Evolutionary conservation across 2,113 vertebrate genomes (phyloP).

Genomic region (Isichthys henryi): DNA sequence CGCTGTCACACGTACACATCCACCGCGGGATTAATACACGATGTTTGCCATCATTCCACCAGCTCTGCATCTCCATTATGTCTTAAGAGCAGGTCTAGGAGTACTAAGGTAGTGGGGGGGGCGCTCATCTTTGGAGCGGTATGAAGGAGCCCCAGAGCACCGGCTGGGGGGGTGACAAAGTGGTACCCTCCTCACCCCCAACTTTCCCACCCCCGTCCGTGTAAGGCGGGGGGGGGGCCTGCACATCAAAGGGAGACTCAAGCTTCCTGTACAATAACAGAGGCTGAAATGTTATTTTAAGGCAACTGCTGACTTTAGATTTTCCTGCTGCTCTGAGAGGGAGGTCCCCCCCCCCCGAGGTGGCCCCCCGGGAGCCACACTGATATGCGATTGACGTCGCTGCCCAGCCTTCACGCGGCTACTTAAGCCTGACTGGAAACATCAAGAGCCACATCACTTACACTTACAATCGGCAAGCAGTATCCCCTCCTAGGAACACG

Average conservation of each 20-base stretch:
- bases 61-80: not conserved
- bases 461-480: not conserved
- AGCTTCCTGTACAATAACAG: slow-evolving; percentile 19
- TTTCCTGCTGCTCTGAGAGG: not conserved
- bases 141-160: not conserved
- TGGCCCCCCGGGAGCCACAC: not conserved
- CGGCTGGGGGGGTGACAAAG: not conserved
- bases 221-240: not conserved
- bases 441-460: not conserved
- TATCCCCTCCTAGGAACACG: not conserved
- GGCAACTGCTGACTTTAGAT: slow-evolving; percentile 12
- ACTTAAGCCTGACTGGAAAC: not conserved
- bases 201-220: not conserved
- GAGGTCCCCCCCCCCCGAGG: not conserved
- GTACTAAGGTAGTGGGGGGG: not conserved
- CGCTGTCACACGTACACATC: not conserved
- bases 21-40: not conserved
- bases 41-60: not conserved
- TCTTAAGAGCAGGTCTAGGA: not conserved
- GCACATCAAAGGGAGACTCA: slow-evolving; percentile 16
- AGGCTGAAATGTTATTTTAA: slow-evolving; percentile 22
- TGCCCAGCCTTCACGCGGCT: not conserved
- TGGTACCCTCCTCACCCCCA: not conserved
- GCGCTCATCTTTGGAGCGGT: not conserved
- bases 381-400: not conserved